Conservation (phyloP, 2,797 vertebrate species). For the Trichosurus vulpecula region DNA sequence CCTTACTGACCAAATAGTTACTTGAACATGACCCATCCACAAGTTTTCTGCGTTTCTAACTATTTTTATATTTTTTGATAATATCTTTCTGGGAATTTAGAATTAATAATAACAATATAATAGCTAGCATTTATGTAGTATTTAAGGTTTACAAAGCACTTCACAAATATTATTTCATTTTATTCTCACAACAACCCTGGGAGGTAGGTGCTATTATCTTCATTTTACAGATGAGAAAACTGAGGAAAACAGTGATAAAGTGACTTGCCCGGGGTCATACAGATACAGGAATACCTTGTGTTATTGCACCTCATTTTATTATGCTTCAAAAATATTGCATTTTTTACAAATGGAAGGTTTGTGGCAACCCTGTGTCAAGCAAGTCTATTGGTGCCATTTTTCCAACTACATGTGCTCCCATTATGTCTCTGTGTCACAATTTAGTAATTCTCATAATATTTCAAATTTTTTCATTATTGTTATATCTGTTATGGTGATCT, state of each 20-base stretch:
- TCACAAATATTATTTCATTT: not conserved
- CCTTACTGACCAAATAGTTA: not conserved
- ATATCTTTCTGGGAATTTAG: slow-evolving; percentile 24
- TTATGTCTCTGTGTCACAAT: not conserved
- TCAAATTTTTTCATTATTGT: not conserved
- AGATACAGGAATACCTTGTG: not conserved
- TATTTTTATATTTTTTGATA: not conserved
- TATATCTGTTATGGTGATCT: not conserved
- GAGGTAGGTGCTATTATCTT: not conserved
- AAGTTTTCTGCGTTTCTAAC: not conserved
- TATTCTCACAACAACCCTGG: not conserved
- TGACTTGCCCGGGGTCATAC: not conserved
- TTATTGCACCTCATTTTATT: not conserved
- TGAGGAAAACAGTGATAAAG: not conserved
- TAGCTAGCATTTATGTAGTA: not conserved
- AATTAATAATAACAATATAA: not conserved
- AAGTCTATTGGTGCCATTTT: not conserved
- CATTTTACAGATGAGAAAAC: not conserved
- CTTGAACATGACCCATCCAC: not conserved
- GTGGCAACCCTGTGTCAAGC: not conserved
- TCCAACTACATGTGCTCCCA: not conserved
- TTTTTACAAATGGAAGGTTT: not conserved
- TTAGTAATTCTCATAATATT: not conserved
- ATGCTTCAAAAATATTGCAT: not conserved
- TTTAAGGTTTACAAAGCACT: not conserved